Evolutionary conservation across 2,797 vertebrate genomes (phyloP).

Genomic region (Takifugu ocellatus): DNA sequence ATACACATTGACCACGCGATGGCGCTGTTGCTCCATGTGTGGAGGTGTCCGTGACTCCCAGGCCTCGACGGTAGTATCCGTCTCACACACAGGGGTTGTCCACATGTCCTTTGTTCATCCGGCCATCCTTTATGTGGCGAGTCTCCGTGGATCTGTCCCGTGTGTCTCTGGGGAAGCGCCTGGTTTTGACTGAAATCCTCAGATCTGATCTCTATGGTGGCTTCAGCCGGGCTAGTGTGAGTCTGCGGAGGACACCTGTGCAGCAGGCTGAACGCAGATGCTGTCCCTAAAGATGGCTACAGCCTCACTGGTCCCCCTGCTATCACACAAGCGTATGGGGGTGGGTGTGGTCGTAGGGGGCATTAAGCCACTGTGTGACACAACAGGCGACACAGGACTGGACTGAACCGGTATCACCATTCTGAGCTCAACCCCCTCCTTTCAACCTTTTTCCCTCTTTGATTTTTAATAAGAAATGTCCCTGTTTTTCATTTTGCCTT

Average conservation of each 20-base stretch:
- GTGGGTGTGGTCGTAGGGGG: conserved; percentile 33
- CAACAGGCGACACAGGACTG: conserved; percentile 1
- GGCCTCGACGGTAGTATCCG: conserved; percentile 57
- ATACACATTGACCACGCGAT: conserved; percentile 9
- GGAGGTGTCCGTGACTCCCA: not conserved
- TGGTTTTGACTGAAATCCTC: not conserved
- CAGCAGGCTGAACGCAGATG: conserved; percentile 20
- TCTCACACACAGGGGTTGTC: conserved; percentile 35
- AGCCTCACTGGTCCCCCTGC: conserved; percentile 8
- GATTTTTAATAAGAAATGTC: too few relatives aligned
- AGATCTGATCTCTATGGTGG: conserved; percentile 1
- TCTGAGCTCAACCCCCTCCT: too few relatives aligned
- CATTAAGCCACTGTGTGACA: conserved; percentile 7
- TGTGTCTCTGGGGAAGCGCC: not conserved
- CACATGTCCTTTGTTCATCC: conserved; percentile 21
- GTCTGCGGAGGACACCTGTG: conserved; percentile 57
- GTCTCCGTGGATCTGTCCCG: not conserved
- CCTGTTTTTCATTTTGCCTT: too few relatives aligned
- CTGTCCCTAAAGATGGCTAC: conserved; percentile 52
- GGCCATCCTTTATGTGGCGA: not conserved
- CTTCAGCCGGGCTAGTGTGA: conserved; percentile 12
- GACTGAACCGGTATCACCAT: too few relatives aligned
- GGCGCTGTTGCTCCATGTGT: conserved; percentile 39
- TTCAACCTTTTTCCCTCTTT: too few relatives aligned
- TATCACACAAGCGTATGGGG: not conserved